Conservation (phyloP, 2,888 invertebrate genomes). For the Dromius quadrimaculatus region DNA sequence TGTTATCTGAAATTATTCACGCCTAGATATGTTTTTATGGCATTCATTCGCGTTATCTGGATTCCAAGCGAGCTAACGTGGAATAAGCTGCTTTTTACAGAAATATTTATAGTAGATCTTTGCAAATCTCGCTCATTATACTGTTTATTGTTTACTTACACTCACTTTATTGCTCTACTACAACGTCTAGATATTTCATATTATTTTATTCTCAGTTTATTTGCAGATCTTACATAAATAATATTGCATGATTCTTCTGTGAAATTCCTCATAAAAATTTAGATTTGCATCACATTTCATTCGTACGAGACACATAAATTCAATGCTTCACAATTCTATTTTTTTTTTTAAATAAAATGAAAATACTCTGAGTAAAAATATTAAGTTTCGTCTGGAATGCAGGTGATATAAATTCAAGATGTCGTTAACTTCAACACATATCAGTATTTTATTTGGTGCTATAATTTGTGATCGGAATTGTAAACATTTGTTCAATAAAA, state of each 20-base stretch:
- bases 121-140: slow-evolving; percentile 23
- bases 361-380: too few relatives aligned
- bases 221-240: not conserved
- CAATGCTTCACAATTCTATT: too few relatives aligned
- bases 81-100: slow-evolving; percentile 13
- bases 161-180: not conserved
- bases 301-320: not conserved
- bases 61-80: not conserved
- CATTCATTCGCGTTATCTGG: slow-evolving; percentile 28
- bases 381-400: slow-evolving; percentile 4
- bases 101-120: slow-evolving; percentile 29
- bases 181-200: too few relatives aligned
- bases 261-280: slow-evolving; percentile 15
- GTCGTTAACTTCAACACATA: slow-evolving; percentile 9
- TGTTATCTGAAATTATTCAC: slow-evolving; percentile 34
- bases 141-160: slow-evolving; percentile 17
- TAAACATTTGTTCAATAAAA: slow-evolving; percentile 10
- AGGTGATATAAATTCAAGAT: slow-evolving; percentile 23
- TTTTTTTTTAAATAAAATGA: too few relatives aligned
- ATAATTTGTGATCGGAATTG: not conserved
- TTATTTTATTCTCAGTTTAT: not conserved
- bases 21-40: slow-evolving; percentile 37
- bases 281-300: not conserved
- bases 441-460: not conserved
- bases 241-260: not conserved